Base-by-base conservation (phyloP, 1,140 invertebrate species). In the Brachystomella parvula region DNA sequence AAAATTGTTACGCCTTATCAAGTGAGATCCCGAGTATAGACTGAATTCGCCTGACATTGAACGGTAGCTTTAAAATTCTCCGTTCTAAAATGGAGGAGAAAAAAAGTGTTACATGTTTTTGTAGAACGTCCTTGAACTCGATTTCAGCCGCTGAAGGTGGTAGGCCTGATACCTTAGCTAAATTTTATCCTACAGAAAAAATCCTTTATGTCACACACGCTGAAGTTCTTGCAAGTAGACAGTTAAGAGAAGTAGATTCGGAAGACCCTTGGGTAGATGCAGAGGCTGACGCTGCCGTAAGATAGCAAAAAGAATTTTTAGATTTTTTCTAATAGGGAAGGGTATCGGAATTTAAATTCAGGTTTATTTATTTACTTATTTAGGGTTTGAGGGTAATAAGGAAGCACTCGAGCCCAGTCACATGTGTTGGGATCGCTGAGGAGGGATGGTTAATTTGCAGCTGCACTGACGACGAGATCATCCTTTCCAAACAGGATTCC, bases 381-480 rank as follows among this genome's bases (percentile, higher is more conserved):
- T 39, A 39, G 35, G 35, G 19, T 39, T 19, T 39, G 35, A 9
- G 6, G 35, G 35, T 39, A 19, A 6, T 39, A 19, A 39, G 19
- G 35, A 19, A 39, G 19, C 53, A 57, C 53, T 21, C n/a, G 53
- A 57, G 28, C 12, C 6, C 53, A 12, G 53, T 57, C 6, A 21
- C 28, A 29, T 29, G 28, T 21, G 21, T 57, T 9, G 53, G n/a
- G 12, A 57, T 57, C 53, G n/a, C 53, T 57, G 53, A 6, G 6
- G 6, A 57, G 21, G 53, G 21, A 57, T 57, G 53, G 53, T 21
- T 57, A 6, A 21, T 57, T 21, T 57, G 53, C 53, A 12, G 6
- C 53, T 57, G 53, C 53, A 57, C n/a, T 57, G 53, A 57, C 6
- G 53, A 57, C 21, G n/a, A 21, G 12, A 24, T 57, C 6, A 24